phyloP scores from a whole-genome alignment of 2,113 vertebrate genomes.

The human region GRCh38 chrX:41257001-41257500 shows the following conservation, averaged over 20 bases:
- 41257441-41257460: not conserved
- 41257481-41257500: not conserved
- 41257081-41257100: no score
- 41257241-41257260: not conserved
- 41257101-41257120: no score
- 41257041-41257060: no score
- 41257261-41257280: not conserved
- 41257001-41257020: no score
- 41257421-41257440: not conserved
- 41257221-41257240: slow-evolving; percentile 28
- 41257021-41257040: no score
- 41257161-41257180: no score
- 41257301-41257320: not conserved
- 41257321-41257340: not conserved
- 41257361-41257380: slow-evolving; percentile 12
- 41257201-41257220: not conserved
- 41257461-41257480: no score
- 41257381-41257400: not conserved
- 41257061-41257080: no score
- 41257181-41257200: no score
- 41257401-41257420: not conserved
- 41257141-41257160: no score
- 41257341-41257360: slow-evolving; percentile 14
- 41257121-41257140: no score
- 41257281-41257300: not conserved